Conservation (phyloP, 2,113 vertebrate genomes). For the Romanogobio albipinnatus region DNA sequence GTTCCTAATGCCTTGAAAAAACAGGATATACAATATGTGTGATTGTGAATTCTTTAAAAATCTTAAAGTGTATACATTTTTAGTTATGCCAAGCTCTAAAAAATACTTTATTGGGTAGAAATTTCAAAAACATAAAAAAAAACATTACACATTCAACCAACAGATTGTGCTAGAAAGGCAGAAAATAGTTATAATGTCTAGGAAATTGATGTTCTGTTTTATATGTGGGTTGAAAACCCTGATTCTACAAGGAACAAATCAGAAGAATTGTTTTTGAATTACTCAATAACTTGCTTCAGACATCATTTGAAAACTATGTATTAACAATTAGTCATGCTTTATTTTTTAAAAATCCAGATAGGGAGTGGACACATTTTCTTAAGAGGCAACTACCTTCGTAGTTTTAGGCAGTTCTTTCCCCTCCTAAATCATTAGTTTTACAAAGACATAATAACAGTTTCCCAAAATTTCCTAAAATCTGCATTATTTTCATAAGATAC, state of each 20-base stretch:
- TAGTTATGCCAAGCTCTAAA: neutral
- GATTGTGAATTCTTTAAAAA: too few relatives aligned
- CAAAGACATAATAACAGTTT: neutral
- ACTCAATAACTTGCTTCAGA: too few relatives aligned
- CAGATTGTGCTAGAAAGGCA: too few relatives aligned
- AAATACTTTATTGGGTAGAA: too few relatives aligned
- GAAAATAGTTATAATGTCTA: too few relatives aligned
- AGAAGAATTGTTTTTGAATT: neutral
- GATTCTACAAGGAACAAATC: neutral
- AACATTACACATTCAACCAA: too few relatives aligned
- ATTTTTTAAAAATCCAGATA: neutral
- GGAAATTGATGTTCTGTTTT: too few relatives aligned
- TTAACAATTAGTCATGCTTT: neutral
- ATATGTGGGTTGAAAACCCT: too few relatives aligned
- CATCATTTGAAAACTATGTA: neutral
- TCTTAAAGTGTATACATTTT: neutral
- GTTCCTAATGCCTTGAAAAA: neutral
- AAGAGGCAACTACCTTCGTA: neutral
- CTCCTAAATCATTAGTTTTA: neutral
- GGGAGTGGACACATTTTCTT: neutral
- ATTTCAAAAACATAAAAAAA: too few relatives aligned
- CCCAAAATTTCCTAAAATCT: neutral
- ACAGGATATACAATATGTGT: too few relatives aligned
- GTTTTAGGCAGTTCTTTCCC: neutral
- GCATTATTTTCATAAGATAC: neutral